Conservation (phyloP, 64 coral and sea anemone genomes). For the Stichodactyla helianthus region DNA sequence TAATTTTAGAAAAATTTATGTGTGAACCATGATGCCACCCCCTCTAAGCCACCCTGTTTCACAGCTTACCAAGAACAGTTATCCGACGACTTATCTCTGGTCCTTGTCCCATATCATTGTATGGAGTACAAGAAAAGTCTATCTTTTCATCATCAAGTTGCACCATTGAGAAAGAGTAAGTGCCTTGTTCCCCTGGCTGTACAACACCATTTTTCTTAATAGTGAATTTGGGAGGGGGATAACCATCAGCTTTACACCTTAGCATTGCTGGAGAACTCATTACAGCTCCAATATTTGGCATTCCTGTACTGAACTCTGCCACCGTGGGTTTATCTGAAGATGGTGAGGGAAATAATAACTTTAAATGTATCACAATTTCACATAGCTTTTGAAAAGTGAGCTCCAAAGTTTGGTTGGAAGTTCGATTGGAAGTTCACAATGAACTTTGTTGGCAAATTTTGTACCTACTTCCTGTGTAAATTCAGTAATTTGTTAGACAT, state of each 20-base stretch:
- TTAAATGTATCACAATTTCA: neutral
- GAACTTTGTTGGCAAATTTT: too few species aligned
- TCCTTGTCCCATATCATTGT: conserved; percentile 45
- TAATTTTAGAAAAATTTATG: too few species aligned
- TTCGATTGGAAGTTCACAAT: too few species aligned
- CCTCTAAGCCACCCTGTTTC: neutral
- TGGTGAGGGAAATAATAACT: neutral
- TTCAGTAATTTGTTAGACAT: too few species aligned
- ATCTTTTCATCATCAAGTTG: conserved; percentile 2
- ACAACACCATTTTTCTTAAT: conserved; percentile 8
- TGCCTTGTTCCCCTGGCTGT: neutral
- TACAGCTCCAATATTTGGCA: conserved; percentile 20
- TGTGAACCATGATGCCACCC: too few species aligned
- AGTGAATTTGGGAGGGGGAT: conserved; percentile 49
- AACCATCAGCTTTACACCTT: conserved; percentile 58
- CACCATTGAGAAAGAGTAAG: neutral
- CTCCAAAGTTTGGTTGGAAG: too few species aligned
- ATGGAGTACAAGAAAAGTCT: conserved; percentile 36
- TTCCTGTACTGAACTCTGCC: conserved; percentile 54
- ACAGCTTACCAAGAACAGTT: conserved; percentile 43
- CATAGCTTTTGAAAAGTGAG: too few species aligned
- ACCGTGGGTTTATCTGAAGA: conserved; percentile 40
- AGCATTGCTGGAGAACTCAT: conserved; percentile 14
- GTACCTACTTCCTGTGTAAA: too few species aligned
- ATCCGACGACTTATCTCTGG: conserved; percentile 14